phyloP scores from a whole-genome alignment of 2,888 invertebrate species.

The Aplocera efformata region DNA sequence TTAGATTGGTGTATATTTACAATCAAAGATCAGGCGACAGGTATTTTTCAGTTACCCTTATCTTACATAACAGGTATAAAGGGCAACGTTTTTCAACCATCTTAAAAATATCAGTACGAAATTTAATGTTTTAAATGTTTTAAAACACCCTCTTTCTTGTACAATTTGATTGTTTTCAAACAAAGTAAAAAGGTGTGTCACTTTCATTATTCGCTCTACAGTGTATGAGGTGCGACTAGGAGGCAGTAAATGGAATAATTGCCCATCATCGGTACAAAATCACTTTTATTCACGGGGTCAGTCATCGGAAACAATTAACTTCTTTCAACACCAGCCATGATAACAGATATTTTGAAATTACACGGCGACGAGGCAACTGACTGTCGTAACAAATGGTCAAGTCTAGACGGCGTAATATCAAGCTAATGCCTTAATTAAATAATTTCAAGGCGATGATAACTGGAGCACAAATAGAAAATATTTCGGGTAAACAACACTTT shows the following conservation, averaged over 20 bases:
- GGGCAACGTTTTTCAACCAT: no score
- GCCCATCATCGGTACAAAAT: slow-evolving; percentile 41
- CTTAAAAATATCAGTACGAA: no score
- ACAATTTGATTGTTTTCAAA: no score
- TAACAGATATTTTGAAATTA: slow-evolving; percentile 49
- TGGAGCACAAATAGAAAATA: slow-evolving; percentile 43
- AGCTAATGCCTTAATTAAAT: slow-evolving; percentile 52
- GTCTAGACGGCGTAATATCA: slow-evolving; percentile 63
- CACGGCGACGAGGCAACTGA: slow-evolving; percentile 36
- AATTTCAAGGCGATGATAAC: slow-evolving; percentile 41
- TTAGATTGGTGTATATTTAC: no score
- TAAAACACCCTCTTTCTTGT: no score
- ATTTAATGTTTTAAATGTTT: no score
- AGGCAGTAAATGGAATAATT: slow-evolving; percentile 1
- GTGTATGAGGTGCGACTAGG: slow-evolving; percentile 1
- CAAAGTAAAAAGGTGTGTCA: no score
- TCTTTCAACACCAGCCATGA: slow-evolving; percentile 47
- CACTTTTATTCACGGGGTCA: slow-evolving; percentile 59
- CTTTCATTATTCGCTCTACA: not conserved
- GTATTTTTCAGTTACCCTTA: no score
- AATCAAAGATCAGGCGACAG: no score
- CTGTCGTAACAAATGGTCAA: slow-evolving; percentile 36
- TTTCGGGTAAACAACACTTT: no score
- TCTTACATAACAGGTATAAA: no score
- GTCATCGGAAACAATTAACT: slow-evolving; percentile 56